Evolutionary conservation across 1,140 invertebrate species (phyloP).

Genomic region (Rhyzopertha dominica): DNA sequence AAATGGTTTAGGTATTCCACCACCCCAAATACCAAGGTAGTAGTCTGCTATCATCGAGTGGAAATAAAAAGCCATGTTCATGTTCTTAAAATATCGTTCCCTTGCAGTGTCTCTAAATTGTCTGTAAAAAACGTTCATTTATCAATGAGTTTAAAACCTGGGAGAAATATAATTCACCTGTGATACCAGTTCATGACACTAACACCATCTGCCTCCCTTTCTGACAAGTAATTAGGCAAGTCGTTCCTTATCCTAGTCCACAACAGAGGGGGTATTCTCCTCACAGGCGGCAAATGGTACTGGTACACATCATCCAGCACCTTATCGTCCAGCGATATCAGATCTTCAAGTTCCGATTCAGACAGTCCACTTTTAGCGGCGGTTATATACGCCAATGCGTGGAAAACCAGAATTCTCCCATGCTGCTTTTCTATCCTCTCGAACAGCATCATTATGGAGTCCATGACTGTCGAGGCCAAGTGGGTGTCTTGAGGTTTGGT

Average conservation of each 20-base stretch:
- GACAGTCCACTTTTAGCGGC: slow-evolving; percentile 88
- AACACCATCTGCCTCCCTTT: slow-evolving; percentile 94
- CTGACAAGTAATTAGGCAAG: slow-evolving; percentile 91
- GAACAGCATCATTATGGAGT: slow-evolving; percentile 96
- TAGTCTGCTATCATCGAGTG: slow-evolving; percentile 98
- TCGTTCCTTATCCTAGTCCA: slow-evolving; percentile 96
- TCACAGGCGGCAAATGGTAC: slow-evolving; percentile 92
- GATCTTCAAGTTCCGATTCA: slow-evolving; percentile 90
- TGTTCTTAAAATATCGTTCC: slow-evolving; percentile 95
- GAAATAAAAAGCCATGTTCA: slow-evolving; percentile 94
- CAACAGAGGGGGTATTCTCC: slow-evolving; percentile 88
- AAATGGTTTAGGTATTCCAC: slow-evolving; percentile 90
- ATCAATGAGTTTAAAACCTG: slow-evolving; percentile 16
- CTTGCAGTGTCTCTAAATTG: slow-evolving; percentile 92
- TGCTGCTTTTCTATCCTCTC: slow-evolving; percentile 91
- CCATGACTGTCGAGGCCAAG: slow-evolving; percentile 91
- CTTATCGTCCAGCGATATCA: slow-evolving; percentile 91
- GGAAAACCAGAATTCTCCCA: slow-evolving; percentile 86
- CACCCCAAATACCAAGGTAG: slow-evolving; percentile 94
- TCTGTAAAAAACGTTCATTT: slow-evolving; percentile 47
- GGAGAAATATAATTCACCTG: slow-evolving; percentile 42
- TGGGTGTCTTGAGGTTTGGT: slow-evolving; percentile 89
- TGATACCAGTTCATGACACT: slow-evolving; percentile 98
- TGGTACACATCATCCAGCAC: slow-evolving; percentile 96
- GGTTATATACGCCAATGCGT: slow-evolving; percentile 91